phyloP scores from a whole-genome alignment of 2,888 invertebrate species.

The Euzetes globulus region DNA sequence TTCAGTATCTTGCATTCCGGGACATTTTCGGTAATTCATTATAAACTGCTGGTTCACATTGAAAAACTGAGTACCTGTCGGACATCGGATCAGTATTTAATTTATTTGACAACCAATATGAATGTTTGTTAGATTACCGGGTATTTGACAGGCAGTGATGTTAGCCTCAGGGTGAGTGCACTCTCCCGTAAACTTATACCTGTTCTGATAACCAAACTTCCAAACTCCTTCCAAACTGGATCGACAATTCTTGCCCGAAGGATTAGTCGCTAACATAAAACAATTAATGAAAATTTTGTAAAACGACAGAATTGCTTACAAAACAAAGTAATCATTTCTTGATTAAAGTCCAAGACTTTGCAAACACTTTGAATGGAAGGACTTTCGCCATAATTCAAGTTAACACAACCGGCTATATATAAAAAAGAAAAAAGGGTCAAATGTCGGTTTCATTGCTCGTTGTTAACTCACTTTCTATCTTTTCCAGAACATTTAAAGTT shows the following conservation, averaged over 20 bases:
- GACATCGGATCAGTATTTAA: no score
- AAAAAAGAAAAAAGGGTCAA: slow-evolving; percentile 33
- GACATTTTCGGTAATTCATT: slow-evolving; percentile 82
- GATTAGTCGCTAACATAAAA: slow-evolving; percentile 60
- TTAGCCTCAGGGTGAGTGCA: slow-evolving; percentile 78
- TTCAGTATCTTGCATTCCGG: slow-evolving; percentile 80
- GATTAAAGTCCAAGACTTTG: slow-evolving; percentile 63
- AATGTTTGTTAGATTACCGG: slow-evolving; percentile 51
- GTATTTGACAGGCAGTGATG: slow-evolving; percentile 87
- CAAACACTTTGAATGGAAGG: slow-evolving; percentile 72
- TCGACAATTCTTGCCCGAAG: slow-evolving; percentile 79
- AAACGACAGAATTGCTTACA: slow-evolving; percentile 45
- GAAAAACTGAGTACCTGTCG: slow-evolving; percentile 70
- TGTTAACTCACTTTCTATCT: slow-evolving; percentile 64
- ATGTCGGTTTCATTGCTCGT: not conserved
- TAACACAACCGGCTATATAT: slow-evolving; percentile 63
- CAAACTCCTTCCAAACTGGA: slow-evolving; percentile 92
- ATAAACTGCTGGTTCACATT: slow-evolving; percentile 95
- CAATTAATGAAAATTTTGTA: not conserved
- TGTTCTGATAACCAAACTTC: slow-evolving; percentile 86
- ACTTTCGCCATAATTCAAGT: slow-evolving; percentile 55
- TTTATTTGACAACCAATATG: no score
- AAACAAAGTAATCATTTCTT: slow-evolving; percentile 74
- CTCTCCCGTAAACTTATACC: slow-evolving; percentile 70
- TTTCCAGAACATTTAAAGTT: slow-evolving; percentile 80